These are phyloP conservation scores for Murina feae DNA, from an alignment of 2,113 vertebrate species.

Conservation along the genomic window DNA sequence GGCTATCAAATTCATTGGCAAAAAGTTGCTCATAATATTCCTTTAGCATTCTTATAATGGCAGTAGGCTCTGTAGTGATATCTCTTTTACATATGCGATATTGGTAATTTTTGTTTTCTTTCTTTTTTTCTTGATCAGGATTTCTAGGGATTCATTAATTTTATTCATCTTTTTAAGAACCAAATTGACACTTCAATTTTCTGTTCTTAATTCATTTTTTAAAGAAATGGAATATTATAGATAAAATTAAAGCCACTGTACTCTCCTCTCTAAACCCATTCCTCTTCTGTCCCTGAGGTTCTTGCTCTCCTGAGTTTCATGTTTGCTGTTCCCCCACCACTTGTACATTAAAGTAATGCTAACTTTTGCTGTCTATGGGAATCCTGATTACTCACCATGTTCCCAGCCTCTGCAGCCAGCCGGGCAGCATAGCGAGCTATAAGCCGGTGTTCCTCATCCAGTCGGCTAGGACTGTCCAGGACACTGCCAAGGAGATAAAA, in stretches of 20 bases:
- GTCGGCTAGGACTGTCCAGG: constrained; percentile 92
- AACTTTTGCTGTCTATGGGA: background rate
- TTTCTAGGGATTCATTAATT: background rate
- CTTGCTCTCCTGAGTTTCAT: background rate
- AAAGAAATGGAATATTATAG: background rate
- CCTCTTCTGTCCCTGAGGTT: background rate
- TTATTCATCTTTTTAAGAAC: background rate
- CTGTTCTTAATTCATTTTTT: background rate
- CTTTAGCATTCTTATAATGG: background rate
- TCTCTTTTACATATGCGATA: background rate
- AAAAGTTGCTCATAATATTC: background rate
- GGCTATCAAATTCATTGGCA: background rate
- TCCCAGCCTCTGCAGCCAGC: constrained; percentile 93
- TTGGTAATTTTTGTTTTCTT: background rate
- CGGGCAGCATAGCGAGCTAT: constrained; percentile 95
- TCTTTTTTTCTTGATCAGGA: background rate
- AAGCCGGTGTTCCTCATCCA: constrained; percentile 95
- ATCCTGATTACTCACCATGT: constrained; percentile 82
- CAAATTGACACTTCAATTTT: constrained; percentile 1
- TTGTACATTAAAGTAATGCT: background rate
- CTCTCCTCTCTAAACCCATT: background rate
- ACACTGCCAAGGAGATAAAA: constrained; percentile 80
- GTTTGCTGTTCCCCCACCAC: background rate
- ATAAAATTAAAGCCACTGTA: background rate
- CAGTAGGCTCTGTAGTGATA: background rate